phyloP scores from a whole-genome alignment of 2,797 vertebrate species.

The Remorina albescens region DNA sequence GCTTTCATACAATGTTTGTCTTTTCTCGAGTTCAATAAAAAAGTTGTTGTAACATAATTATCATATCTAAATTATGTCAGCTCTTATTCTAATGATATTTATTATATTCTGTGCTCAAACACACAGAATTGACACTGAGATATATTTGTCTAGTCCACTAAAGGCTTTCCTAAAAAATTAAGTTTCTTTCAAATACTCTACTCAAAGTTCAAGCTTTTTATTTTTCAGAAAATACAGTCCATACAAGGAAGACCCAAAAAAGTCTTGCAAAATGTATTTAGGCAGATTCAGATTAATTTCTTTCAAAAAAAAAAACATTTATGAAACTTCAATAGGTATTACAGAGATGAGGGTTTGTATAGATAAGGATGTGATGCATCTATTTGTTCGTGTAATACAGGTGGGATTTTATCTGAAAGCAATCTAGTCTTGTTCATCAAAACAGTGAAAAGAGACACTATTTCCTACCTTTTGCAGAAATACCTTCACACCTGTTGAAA shows the following conservation, averaged over 20 bases:
- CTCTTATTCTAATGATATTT: background rate
- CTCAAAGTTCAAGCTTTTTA: no score
- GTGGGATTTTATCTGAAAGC: background rate
- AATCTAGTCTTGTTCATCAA: background rate
- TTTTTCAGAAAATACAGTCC: background rate
- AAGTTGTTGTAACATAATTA: background rate
- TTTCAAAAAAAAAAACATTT: background rate
- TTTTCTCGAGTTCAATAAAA: background rate
- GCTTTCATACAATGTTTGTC: background rate
- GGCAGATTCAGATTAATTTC: background rate
- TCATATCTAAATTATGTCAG: background rate
- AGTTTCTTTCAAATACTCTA: background rate
- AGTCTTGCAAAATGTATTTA: background rate
- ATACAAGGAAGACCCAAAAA: no score
- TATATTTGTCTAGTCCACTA: background rate
- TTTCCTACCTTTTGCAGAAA: slow-evolving; percentile 44
- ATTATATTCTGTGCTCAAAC: background rate
- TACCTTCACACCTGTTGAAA: background rate
- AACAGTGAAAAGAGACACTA: background rate
- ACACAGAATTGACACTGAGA: background rate
- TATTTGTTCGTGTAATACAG: background rate
- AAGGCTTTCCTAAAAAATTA: background rate
- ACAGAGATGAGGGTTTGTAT: background rate
- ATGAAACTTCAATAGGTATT: background rate
- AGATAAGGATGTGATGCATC: background rate